Percentiles rank a stretch among this genome's conserved stretches.
These are phyloP conservation scores for Remorina albescens DNA, from an alignment of 2,797 vertebrate genomes.

Conservation along the genomic window DNA sequence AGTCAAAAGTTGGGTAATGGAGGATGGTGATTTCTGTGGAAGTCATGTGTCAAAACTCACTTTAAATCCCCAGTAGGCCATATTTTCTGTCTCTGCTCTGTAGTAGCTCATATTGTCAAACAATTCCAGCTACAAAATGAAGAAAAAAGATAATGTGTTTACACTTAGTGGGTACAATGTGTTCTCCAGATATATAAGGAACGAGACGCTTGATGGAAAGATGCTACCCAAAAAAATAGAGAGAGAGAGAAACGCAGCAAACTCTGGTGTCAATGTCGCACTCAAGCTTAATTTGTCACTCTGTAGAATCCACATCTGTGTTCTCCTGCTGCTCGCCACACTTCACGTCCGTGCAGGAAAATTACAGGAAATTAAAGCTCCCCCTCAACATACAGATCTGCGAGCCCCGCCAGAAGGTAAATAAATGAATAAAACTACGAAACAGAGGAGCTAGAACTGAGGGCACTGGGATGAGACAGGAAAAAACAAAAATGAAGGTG, in stretches of 20 bases:
- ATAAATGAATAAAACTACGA: slow-evolving; percentile 61
- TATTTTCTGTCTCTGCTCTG: slow-evolving; percentile 16
- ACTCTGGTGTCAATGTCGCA: slow-evolving; percentile 36
- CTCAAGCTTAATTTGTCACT: slow-evolving; percentile 46
- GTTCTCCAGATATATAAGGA: slow-evolving; percentile 28
- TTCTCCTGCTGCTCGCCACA: slow-evolving; percentile 27
- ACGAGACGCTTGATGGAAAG: slow-evolving; percentile 37
- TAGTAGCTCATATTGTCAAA: slow-evolving; percentile 1
- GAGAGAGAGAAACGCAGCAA: slow-evolving; percentile 15
- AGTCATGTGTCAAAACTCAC: slow-evolving; percentile 29
- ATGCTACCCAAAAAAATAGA: neutral
- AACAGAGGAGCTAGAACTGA: slow-evolving; percentile 33
- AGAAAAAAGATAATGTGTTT: slow-evolving; percentile 42
- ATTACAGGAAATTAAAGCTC: slow-evolving; percentile 73
- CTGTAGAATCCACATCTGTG: slow-evolving; percentile 47
- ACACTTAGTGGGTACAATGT: slow-evolving; percentile 11
- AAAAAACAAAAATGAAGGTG: too few relatives aligned
- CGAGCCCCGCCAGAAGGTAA: slow-evolving; percentile 46
- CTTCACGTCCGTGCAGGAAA: slow-evolving; percentile 37
- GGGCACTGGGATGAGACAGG: slow-evolving; percentile 38
- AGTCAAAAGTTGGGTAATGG: neutral
- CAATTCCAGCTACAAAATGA: slow-evolving; percentile 41
- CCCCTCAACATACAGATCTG: slow-evolving; percentile 42
- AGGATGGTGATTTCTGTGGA: slow-evolving; percentile 4
- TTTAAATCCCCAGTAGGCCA: slow-evolving; percentile 3